Evolutionary conservation across 1,140 invertebrate genomes (phyloP).

Genomic region (Zeugodacus cucurbitae): DNA sequence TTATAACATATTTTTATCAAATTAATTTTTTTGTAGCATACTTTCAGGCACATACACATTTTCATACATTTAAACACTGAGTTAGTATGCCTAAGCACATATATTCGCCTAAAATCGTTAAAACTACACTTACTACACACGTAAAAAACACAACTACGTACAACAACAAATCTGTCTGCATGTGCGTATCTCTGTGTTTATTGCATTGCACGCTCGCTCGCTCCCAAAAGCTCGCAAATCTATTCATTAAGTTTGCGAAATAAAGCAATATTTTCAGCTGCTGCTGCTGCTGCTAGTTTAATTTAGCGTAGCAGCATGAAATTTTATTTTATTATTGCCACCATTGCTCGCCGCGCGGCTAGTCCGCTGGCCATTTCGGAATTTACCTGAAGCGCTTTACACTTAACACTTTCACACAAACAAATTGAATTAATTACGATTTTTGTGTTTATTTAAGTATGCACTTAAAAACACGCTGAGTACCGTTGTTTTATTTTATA

Average conservation of each 20-base stretch:
- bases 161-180: not conserved
- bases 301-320: not conserved
- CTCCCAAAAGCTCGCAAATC: constrained; percentile 25
- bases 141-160: not conserved
- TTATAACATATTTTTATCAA: not conserved
- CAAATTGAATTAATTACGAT: not conserved
- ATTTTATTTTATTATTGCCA: not conserved
- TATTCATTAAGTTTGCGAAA: not conserved
- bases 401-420: not conserved
- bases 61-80: too few relatives aligned
- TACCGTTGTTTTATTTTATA: not conserved
- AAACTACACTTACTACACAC: not conserved
- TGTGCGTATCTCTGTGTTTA: not conserved
- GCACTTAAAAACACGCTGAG: not conserved
- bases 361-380: not conserved
- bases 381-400: constrained; percentile 22
- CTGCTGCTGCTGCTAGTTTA: not conserved
- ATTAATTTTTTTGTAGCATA: not conserved
- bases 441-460: not conserved
- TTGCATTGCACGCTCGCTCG: not conserved
- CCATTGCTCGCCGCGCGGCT: not conserved
- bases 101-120: not conserved
- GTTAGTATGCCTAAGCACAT: too few relatives aligned
- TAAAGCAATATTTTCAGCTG: not conserved
- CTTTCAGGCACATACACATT: too few relatives aligned